These are phyloP conservation scores for Capromys pilorides DNA, from an alignment of 2,797 vertebrate genomes.

Conservation along the genomic window DNA sequence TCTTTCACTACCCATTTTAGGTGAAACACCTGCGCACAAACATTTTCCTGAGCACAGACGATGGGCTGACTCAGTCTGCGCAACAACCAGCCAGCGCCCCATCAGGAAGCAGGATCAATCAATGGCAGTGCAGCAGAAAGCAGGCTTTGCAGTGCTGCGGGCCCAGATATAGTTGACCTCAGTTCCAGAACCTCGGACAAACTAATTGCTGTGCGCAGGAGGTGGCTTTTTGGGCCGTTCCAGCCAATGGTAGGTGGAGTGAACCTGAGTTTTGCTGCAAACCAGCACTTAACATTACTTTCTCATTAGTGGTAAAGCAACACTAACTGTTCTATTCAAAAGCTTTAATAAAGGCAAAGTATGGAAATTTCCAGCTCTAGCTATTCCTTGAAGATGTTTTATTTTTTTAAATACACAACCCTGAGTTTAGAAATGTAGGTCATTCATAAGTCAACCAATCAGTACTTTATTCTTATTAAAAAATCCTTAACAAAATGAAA, in stretches of 20 bases:
- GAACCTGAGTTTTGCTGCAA: background rate
- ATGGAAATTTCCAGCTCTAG: constrained; percentile 48
- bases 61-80: background rate
- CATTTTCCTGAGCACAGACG: background rate
- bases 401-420: background rate
- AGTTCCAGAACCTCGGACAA: background rate
- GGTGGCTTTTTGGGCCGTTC: background rate
- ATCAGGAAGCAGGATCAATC: background rate
- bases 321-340: background rate
- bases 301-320: background rate
- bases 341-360: background rate
- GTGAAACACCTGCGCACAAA: background rate
- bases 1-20: background rate
- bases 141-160: background rate
- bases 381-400: constrained; percentile 36
- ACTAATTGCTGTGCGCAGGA: background rate
- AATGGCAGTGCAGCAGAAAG: background rate
- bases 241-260: constrained; percentile 17
- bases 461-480: background rate
- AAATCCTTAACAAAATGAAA: constrained; percentile 20
- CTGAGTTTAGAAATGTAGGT: background rate
- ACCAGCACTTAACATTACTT: background rate
- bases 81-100: fast-evolving
- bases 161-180: background rate
- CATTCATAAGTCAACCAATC: constrained; percentile 27